phyloP scores from a whole-genome alignment of 1,140 invertebrate genomes.

The Trichomalopsis sarcophagae region DNA sequence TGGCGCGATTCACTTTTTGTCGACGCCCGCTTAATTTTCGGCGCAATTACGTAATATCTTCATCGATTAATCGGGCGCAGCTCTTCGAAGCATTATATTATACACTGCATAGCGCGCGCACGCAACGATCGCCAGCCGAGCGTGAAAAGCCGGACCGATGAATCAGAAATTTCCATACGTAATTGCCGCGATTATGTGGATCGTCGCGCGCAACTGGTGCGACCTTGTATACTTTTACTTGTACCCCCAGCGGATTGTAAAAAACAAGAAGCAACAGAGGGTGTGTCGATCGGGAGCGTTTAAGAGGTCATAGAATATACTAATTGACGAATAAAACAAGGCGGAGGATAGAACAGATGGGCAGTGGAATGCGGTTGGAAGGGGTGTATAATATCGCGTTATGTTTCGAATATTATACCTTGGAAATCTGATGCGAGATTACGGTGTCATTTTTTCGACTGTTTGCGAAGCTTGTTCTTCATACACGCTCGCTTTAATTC shows the following conservation, averaged over 20 bases:
- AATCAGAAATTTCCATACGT: constrained; percentile 73
- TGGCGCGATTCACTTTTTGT: neutral
- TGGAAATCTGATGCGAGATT: constrained; percentile 57
- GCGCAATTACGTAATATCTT: constrained; percentile 44
- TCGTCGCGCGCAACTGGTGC: constrained; percentile 67
- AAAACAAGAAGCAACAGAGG: constrained; percentile 37
- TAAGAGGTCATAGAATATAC: constrained; percentile 57
- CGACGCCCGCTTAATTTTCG: constrained; percentile 10
- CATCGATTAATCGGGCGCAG: constrained; percentile 22
- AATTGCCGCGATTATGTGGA: constrained; percentile 70
- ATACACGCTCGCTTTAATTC: too few relatives aligned
- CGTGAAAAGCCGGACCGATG: constrained; percentile 57
- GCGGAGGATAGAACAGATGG: constrained; percentile 64
- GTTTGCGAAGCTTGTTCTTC: too few relatives aligned
- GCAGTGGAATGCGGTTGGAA: constrained; percentile 42
- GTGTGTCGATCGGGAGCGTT: constrained; percentile 67
- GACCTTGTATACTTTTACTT: constrained; percentile 26
- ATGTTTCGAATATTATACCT: neutral
- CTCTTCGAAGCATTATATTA: neutral
- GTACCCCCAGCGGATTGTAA: neutral
- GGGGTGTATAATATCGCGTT: neutral
- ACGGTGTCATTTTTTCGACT: neutral
- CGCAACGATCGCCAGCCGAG: neutral
- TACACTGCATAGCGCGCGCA: neutral
- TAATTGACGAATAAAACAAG: constrained; percentile 20